Evolutionary conservation across 2,113 vertebrate species (phyloP), one percentile per base, ranked within the genome.

Genomic region (Cnemophilus loriae): DNA sequence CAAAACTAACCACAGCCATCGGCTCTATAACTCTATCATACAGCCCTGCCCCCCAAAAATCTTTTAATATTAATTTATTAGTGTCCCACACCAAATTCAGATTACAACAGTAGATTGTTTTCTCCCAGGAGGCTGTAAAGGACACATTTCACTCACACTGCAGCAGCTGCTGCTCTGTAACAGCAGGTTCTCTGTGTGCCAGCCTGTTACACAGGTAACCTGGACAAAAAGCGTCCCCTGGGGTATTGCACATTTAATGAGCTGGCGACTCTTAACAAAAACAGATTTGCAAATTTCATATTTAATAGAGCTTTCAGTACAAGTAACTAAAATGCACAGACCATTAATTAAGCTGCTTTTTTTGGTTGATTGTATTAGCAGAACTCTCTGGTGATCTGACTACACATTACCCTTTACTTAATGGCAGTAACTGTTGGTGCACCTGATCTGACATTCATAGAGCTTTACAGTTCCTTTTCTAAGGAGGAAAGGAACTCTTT

Each of bases 291-390:
- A 74, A 80, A 56, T 82, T 67, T 64, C 73, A 3, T 76, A 71
- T 82, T 93, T 95, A 73, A 78, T 69, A 92, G 42, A 73, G n/a
- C 37, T 69, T 49, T 76, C 46, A 30, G 7, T 55, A 55, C n/a
- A 89, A 71, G 76, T 57, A 94, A 82, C 44, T 69, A 52, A 78
- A 96, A 86, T 56, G 64, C 75, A 93, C 0, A 32, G 70, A 59
- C 50, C 69, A 90, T 77, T 96, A 91, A 55, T 80, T 84, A 96
- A 84, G 76, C 69, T 42, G 64, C 30, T 85, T 92, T 53, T 90
- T 94, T 84, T 44, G 6, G 20, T 26, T 93, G 63, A 60, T 84
- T 92, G 18, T 44, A 39, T 56, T 92, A 90, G 32, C 56, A 83
- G 64, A 95, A 52, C 21, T 77, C 68, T 74, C 46, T n/a, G 73